These are phyloP conservation scores for Alentia gelatinosa DNA, from an alignment of 2,888 invertebrate species.

Conservation along the genomic window DNA sequence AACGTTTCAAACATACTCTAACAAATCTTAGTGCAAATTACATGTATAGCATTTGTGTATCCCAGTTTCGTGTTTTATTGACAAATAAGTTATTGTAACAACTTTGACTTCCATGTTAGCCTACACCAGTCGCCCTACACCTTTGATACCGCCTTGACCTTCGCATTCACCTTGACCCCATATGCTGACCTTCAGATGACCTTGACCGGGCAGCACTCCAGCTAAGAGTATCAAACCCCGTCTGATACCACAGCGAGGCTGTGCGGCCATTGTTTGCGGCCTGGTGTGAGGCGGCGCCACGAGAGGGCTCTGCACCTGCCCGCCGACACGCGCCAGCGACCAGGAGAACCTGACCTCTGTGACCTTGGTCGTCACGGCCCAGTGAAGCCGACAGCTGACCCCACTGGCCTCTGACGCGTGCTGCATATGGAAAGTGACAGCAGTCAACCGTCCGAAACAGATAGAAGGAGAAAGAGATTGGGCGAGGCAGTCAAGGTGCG, in stretches of 20 bases:
- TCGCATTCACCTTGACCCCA: background rate
- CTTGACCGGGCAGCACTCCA: background rate
- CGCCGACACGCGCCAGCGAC: background rate
- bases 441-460: conserved; percentile 11
- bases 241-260: background rate
- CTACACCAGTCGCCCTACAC: background rate
- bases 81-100: background rate
- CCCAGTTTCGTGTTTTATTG: background rate
- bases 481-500: background rate
- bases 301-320: conserved; percentile 39
- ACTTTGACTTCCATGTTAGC: background rate
- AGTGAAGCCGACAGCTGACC: conserved; percentile 38
- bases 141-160: conserved; percentile 5
- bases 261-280: conserved; percentile 12
- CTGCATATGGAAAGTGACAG: conserved; percentile 51
- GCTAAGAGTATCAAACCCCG: background rate
- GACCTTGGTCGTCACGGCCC: conserved; percentile 27
- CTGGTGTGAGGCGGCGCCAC: background rate
- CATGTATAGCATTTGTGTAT: too few relatives aligned
- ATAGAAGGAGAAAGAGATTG: conserved; percentile 9
- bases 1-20: too few relatives aligned
- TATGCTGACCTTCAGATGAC: background rate
- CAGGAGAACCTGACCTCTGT: background rate
- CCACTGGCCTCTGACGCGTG: conserved; percentile 28
- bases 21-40: too few relatives aligned